Conservation (phyloP, 2,113 vertebrate species). For the Calyptomena viridis region DNA sequence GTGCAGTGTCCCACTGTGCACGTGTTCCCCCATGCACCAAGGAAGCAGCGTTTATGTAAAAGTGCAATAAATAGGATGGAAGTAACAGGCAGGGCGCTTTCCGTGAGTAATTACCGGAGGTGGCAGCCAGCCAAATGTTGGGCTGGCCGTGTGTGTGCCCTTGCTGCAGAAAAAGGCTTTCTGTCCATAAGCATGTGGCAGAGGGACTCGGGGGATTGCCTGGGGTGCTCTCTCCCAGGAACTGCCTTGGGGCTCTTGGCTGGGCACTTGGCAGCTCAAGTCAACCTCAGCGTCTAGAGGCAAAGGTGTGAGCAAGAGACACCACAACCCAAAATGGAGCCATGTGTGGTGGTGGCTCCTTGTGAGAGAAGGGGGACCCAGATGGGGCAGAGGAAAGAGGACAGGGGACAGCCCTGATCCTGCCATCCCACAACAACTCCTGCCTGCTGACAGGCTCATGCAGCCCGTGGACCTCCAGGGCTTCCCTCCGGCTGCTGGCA, state of each 20-base stretch:
- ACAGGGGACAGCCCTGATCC: background rate
- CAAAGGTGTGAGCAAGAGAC: background rate
- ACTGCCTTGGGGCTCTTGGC: background rate
- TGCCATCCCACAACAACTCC: background rate
- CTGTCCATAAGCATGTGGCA: background rate
- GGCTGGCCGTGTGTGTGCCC: background rate
- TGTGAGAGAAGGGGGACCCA: background rate
- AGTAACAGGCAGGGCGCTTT: conserved; percentile 48
- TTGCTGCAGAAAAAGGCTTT: background rate
- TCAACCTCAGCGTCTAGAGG: rapidly evolving
- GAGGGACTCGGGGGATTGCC: rapidly evolving
- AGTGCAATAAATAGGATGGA: conserved; percentile 51
- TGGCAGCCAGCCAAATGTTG: background rate
- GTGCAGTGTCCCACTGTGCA: background rate
- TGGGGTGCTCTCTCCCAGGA: background rate
- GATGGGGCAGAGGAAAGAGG: background rate
- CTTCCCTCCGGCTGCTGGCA: background rate
- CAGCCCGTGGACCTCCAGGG: background rate
- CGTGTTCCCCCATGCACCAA: background rate
- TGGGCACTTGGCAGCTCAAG: background rate
- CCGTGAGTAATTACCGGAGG: conserved; percentile 25
- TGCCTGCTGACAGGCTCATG: background rate
- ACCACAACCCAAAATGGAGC: background rate
- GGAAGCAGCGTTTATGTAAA: conserved; percentile 6
- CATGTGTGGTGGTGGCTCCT: rapidly evolving